phyloP scores from a whole-genome alignment of 37 sponge, comb jelly and placozoan genomes.

The Geodia barretti region DNA sequence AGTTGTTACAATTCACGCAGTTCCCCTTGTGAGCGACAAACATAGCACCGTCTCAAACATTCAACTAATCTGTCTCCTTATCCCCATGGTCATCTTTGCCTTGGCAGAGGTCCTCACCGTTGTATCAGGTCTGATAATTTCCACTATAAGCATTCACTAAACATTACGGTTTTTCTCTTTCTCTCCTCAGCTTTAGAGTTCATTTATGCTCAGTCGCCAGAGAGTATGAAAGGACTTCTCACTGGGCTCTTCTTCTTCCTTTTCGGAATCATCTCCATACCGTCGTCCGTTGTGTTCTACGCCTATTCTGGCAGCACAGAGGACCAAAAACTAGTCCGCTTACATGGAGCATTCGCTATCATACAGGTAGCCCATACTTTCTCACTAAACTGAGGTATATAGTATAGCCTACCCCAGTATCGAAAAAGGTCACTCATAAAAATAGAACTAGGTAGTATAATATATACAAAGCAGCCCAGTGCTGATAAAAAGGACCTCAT shows the following conservation, averaged over 20 bases:
- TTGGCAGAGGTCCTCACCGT: conserved; percentile 15
- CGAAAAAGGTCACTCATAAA: too few relatives aligned
- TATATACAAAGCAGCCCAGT: too few relatives aligned
- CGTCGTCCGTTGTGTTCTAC: neutral
- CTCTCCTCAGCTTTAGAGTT: conserved; percentile 23
- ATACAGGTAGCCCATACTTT: conserved; percentile 10
- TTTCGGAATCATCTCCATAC: neutral
- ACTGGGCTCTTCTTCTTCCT: conserved; percentile 31
- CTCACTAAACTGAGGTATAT: too few relatives aligned
- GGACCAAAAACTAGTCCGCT: neutral
- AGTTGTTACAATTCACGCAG: neutral
- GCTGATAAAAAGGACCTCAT: too few relatives aligned
- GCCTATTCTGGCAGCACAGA: neutral
- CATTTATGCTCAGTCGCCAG: conserved; percentile 31
- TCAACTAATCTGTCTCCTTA: conserved; percentile 8
- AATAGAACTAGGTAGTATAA: too few relatives aligned
- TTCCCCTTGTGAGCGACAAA: neutral
- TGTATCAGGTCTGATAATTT: conserved; percentile 15
- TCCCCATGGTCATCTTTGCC: conserved; percentile 15
- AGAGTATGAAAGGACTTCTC: conserved; percentile 39
- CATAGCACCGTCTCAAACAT: neutral
- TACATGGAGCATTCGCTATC: neutral
- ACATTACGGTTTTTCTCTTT: neutral
- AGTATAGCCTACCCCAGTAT: too few relatives aligned
- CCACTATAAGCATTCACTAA: neutral